Conservation (phyloP, 92 coral and sea anemone species). For the Metridium senile region DNA sequence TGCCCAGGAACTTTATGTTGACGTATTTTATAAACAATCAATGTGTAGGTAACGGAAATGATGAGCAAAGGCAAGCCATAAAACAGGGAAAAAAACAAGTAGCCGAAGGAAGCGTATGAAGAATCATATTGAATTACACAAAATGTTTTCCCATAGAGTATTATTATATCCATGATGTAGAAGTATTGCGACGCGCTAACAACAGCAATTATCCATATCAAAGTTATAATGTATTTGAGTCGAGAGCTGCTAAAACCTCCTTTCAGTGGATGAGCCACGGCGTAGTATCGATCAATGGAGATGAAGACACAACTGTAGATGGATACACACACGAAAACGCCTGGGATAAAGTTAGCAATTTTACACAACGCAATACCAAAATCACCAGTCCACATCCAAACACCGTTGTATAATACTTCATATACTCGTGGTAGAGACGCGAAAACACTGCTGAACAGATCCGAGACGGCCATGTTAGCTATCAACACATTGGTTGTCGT, state of each 20-base stretch:
- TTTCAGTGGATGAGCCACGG: slow-evolving; percentile 37
- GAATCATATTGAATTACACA: slow-evolving; percentile 24
- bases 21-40: slow-evolving; percentile 11
- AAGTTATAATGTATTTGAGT: slow-evolving; percentile 28
- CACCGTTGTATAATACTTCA: slow-evolving; percentile 11
- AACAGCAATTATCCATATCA: slow-evolving; percentile 40
- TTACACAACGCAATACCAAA: slow-evolving; percentile 53
- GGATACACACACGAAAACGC: slow-evolving; percentile 48
- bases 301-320: slow-evolving; percentile 40
- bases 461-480: slow-evolving; percentile 67
- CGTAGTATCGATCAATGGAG: slow-evolving; percentile 50
- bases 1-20: slow-evolving; percentile 15
- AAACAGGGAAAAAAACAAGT: too few species aligned
- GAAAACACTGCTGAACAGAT: slow-evolving; percentile 43
- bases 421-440: slow-evolving; percentile 40
- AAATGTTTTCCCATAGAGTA: not conserved
- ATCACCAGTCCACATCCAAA: slow-evolving; percentile 50
- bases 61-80: not conserved
- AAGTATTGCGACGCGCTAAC: slow-evolving; percentile 22
- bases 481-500: slow-evolving; percentile 58
- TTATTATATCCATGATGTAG: slow-evolving; percentile 12
- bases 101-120: too few species aligned
- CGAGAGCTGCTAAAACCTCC: slow-evolving; percentile 30
- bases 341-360: slow-evolving; percentile 36
- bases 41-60: not conserved